phyloP scores from a whole-genome alignment of 2,888 invertebrate genomes.

The Liopterus haemorrhoidalis region DNA sequence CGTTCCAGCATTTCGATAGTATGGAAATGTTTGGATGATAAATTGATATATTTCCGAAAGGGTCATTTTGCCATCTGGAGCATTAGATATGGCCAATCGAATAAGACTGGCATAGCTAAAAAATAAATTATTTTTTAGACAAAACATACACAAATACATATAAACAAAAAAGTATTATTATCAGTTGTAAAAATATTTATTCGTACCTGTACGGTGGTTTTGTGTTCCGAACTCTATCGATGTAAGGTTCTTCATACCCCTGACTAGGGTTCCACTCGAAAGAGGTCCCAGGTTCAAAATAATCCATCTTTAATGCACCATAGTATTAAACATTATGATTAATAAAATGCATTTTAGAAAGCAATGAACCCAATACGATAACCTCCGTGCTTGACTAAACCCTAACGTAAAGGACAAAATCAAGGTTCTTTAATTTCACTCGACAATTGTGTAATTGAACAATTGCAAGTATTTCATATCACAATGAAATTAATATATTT shows the following conservation, averaged over 20 bases:
- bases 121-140: too few species aligned
- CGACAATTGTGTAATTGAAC: too few species aligned
- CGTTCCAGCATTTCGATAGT: slow-evolving; percentile 62
- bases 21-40: slow-evolving; percentile 66
- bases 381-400: slow-evolving; percentile 22
- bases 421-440: slow-evolving; percentile 22
- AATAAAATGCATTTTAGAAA: slow-evolving; percentile 23
- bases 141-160: slow-evolving; percentile 12
- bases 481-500: too few species aligned
- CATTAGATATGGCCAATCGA: slow-evolving; percentile 61
- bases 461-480: too few species aligned
- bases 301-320: slow-evolving; percentile 22
- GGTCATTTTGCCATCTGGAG: slow-evolving; percentile 64
- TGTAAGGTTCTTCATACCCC: slow-evolving; percentile 16
- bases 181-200: background rate
- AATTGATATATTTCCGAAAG: slow-evolving; percentile 68
- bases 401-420: slow-evolving; percentile 19
- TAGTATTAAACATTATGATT: slow-evolving; percentile 18
- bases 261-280: slow-evolving; percentile 15
- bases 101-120: slow-evolving; percentile 66
- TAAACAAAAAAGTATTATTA: background rate
- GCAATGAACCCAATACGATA: slow-evolving; percentile 23
- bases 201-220: slow-evolving; percentile 22
- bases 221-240: slow-evolving; percentile 18
- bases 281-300: slow-evolving; percentile 11